These are phyloP conservation scores for Parambassis ranga DNA, from an alignment of 2,797 vertebrate genomes.

Conservation along the genomic window DNA sequence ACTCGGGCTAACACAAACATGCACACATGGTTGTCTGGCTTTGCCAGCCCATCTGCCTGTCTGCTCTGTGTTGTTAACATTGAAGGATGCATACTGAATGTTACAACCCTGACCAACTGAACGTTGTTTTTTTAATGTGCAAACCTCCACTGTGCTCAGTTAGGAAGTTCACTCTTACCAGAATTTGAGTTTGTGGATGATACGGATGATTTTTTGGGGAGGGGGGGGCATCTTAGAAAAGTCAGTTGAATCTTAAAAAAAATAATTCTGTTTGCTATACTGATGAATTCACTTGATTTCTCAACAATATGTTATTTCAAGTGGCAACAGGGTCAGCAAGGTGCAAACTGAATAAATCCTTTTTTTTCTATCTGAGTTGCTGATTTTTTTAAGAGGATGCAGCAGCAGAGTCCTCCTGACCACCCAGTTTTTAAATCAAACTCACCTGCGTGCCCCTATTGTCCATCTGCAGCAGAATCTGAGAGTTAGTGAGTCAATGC, in stretches of 20 bases:
- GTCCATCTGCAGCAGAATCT: slow-evolving; percentile 64
- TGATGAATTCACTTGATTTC: background rate
- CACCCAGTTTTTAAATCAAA: slow-evolving; percentile 48
- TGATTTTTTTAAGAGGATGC: slow-evolving; percentile 17
- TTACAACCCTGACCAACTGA: slow-evolving; percentile 10
- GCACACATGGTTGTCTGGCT: slow-evolving; percentile 48
- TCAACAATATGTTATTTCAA: background rate
- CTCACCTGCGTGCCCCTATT: slow-evolving; percentile 61
- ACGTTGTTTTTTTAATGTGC: background rate
- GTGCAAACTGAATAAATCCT: background rate
- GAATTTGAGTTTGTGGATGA: slow-evolving; percentile 13
- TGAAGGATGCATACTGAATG: slow-evolving; percentile 38
- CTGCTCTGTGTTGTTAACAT: slow-evolving; percentile 38
- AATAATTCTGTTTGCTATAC: background rate
- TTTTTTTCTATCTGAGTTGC: background rate
- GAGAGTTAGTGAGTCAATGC: slow-evolving; percentile 71
- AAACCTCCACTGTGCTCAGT: slow-evolving; percentile 19
- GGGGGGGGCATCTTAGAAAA: no score
- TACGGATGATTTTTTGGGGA: background rate
- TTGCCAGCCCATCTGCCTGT: slow-evolving; percentile 28
- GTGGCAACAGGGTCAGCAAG: background rate
- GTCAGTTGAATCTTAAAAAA: background rate
- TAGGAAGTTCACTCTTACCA: slow-evolving; percentile 26
- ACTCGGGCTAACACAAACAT: slow-evolving; percentile 57
- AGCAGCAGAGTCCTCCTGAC: no score